These are phyloP conservation scores for Hipposideros larvatus DNA, from an alignment of 2,797 vertebrate genomes.

Conservation along the genomic window DNA sequence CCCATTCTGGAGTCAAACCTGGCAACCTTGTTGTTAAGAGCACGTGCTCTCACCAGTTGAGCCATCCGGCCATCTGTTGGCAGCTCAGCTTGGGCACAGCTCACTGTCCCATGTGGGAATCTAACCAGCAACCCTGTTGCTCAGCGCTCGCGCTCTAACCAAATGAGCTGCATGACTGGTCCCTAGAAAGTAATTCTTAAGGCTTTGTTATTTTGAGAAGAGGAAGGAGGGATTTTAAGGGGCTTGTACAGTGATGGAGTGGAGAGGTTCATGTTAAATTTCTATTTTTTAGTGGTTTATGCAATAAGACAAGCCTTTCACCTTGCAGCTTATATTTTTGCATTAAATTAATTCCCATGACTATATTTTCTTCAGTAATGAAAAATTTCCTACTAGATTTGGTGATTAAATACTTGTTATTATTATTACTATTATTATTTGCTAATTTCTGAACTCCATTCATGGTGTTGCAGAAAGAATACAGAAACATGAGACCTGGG, in stretches of 20 bases:
- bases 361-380: constrained; percentile 2
- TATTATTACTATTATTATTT: background rate
- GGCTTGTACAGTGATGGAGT: background rate
- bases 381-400: constrained; percentile 56
- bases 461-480: background rate
- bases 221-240: background rate
- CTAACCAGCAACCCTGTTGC: too few species aligned
- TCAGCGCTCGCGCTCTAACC: too few species aligned
- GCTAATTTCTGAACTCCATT: constrained; percentile 50
- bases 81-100: too few species aligned
- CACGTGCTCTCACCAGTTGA: too few species aligned
- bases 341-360: constrained; percentile 37
- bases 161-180: too few species aligned
- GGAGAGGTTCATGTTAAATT: background rate
- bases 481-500: background rate
- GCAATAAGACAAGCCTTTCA: background rate
- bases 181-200: constrained; percentile 12
- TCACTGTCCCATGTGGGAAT: too few species aligned
- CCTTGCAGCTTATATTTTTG: background rate
- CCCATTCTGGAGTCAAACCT: too few species aligned
- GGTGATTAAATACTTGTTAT: constrained; percentile 26
- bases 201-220: constrained; percentile 32
- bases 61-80: too few species aligned
- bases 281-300: background rate
- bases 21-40: too few species aligned